phyloP scores from a whole-genome alignment of 1,140 invertebrate genomes.

The Chrysomallon squamiferum region DNA sequence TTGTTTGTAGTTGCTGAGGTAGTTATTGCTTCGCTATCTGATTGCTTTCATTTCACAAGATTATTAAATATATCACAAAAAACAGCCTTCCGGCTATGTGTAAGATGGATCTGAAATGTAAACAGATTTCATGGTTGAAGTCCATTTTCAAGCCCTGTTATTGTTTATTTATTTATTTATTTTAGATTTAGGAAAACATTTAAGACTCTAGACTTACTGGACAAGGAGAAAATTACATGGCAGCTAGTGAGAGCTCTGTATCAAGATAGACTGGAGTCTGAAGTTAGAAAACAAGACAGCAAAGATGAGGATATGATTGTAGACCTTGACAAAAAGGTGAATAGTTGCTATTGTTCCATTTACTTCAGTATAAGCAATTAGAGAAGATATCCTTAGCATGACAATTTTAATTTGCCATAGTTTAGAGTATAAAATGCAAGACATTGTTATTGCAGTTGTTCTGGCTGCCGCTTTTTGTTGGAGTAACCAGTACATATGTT shows the following conservation, averaged over 20 bases:
- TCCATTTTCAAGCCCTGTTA: too few relatives aligned
- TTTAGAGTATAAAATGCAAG: too few relatives aligned
- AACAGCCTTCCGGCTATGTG: not conserved
- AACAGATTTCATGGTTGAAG: too few relatives aligned
- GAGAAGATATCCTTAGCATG: too few relatives aligned
- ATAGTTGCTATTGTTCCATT: not conserved
- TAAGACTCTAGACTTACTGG: constrained; percentile 43
- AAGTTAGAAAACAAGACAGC: constrained; percentile 65
- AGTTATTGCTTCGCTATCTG: not conserved
- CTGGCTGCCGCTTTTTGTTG: too few relatives aligned
- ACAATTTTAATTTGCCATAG: too few relatives aligned
- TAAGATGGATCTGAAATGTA: too few relatives aligned
- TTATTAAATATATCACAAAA: not conserved
- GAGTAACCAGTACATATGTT: too few relatives aligned
- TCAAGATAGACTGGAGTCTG: constrained; percentile 72
- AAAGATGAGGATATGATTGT: constrained; percentile 24
- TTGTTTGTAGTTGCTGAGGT: not conserved
- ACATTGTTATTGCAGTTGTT: too few relatives aligned
- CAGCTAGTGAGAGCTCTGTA: constrained; percentile 80
- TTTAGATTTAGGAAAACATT: constrained; percentile 45
- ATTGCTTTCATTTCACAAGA: not conserved
- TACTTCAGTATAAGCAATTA: not conserved
- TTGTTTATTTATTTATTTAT: constrained; percentile 10
- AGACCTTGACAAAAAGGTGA: constrained; percentile 8
- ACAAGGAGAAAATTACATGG: constrained; percentile 85